Evolutionary conservation across 2,888 invertebrate species (phyloP).

Genomic region (Drosophila cognata): DNA sequence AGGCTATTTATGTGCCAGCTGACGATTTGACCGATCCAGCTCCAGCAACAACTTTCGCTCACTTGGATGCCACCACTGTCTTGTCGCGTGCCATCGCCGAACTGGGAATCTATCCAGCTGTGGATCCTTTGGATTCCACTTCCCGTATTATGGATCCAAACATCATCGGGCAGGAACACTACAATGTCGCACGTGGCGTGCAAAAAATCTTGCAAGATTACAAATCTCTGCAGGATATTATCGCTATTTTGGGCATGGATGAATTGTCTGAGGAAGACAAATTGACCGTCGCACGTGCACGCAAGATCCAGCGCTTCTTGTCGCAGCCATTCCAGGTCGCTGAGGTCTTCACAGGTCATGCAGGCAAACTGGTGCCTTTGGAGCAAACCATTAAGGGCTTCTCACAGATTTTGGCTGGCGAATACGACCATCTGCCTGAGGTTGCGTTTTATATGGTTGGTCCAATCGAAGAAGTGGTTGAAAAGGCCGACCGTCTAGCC

Average conservation of each 20-base stretch:
- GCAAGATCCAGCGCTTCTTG: conserved; percentile 97
- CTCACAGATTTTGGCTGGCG: conserved; percentile 92
- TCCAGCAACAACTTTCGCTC: conserved; percentile 97
- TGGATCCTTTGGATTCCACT: conserved; percentile 96
- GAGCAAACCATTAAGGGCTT: conserved; percentile 95
- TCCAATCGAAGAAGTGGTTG: conserved; percentile 94
- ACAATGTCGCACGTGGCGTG: conserved; percentile 94
- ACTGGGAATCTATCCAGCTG: conserved; percentile 96
- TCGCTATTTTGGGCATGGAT: conserved; percentile 97
- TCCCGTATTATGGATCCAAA: conserved; percentile 98
- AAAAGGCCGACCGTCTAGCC: conserved; percentile 89
- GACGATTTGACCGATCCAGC: conserved; percentile 98
- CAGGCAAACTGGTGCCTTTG: conserved; percentile 95
- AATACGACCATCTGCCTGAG: conserved; percentile 96
- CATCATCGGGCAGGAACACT: conserved; percentile 95
- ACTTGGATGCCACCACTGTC: conserved; percentile 98
- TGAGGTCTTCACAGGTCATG: conserved; percentile 96
- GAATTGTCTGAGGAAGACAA: conserved; percentile 98
- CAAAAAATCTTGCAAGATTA: conserved; percentile 96
- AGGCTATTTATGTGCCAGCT: conserved; percentile 97
- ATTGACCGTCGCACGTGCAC: conserved; percentile 95
- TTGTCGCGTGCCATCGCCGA: conserved; percentile 96
- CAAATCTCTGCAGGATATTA: conserved; percentile 93
- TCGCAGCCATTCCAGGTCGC: conserved; percentile 97
- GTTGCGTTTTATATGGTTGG: conserved; percentile 99